These are phyloP conservation scores for Drosophila kanekoi DNA, from an alignment of 2,888 invertebrate genomes.

Conservation along the genomic window DNA sequence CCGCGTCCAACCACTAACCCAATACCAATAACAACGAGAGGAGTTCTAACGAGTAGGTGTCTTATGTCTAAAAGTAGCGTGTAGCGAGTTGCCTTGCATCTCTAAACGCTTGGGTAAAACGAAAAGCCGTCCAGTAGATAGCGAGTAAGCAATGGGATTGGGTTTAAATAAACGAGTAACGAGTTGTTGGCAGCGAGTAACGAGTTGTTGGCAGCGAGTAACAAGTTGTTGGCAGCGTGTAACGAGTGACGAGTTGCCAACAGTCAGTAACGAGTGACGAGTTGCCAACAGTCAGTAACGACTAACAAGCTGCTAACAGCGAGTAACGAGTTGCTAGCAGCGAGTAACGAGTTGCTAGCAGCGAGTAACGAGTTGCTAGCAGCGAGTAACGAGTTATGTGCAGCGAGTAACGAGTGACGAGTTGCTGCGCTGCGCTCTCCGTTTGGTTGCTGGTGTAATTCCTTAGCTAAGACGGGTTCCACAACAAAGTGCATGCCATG, in stretches of 20 bases:
- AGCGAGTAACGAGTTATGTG: background rate
- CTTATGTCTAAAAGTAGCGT: conserved; percentile 7
- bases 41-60: conserved; percentile 67
- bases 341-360: background rate
- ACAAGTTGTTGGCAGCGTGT: background rate
- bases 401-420: background rate
- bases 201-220: background rate
- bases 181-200: background rate
- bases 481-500: conserved; percentile 71
- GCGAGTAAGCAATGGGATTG: too few relatives aligned
- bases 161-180: background rate
- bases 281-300: background rate
- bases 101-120: background rate
- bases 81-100: conserved; percentile 15
- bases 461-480: conserved; percentile 1
- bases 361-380: background rate
- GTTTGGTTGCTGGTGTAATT: conserved; percentile 3
- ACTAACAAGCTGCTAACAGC: background rate
- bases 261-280: background rate
- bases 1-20: conserved; percentile 59
- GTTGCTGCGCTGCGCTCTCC: background rate
- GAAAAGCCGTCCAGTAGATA: too few relatives aligned
- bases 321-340: background rate
- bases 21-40: conserved; percentile 47
- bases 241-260: background rate